A percentile compares a stretch with the other conserved stretches of the same genome.
Evolutionary conservation across 2,113 vertebrate species (phyloP).

Genomic region (Guaruba guarouba): DNA sequence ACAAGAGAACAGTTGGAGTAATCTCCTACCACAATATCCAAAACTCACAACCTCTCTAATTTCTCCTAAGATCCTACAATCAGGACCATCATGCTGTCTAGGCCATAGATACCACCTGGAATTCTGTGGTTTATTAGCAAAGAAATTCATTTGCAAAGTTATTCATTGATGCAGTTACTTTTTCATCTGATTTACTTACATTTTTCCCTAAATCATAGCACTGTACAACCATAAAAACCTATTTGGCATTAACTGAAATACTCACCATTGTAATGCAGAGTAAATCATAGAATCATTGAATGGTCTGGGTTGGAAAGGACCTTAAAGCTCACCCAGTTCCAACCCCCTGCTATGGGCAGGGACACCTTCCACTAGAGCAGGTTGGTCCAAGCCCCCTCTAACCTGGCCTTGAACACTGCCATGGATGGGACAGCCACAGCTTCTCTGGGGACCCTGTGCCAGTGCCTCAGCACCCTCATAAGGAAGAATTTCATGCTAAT

Average conservation of each 20-base stretch:
- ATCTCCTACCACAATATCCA: not conserved
- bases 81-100: not conserved
- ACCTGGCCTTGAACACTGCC: not conserved
- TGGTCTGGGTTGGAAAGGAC: not conserved
- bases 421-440: not conserved
- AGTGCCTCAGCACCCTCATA: not conserved
- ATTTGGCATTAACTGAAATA: not conserved
- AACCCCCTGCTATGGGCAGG: not conserved
- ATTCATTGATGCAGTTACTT: not conserved
- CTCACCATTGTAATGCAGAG: not conserved
- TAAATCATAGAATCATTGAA: not conserved
- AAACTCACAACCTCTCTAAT: not conserved
- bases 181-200: not conserved
- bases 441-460: not conserved
- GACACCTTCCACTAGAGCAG: not conserved
- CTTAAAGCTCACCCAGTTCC: not conserved
- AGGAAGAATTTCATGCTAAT: not conserved
- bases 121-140: not conserved
- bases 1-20: not conserved
- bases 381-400: not conserved
- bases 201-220: not conserved
- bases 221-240: not conserved
- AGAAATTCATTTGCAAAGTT: not conserved
- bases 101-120: fast-evolving
- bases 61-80: not conserved